Evolutionary conservation across 2,113 vertebrate species (phyloP).

Genomic region (Nerophis ophidion): DNA sequence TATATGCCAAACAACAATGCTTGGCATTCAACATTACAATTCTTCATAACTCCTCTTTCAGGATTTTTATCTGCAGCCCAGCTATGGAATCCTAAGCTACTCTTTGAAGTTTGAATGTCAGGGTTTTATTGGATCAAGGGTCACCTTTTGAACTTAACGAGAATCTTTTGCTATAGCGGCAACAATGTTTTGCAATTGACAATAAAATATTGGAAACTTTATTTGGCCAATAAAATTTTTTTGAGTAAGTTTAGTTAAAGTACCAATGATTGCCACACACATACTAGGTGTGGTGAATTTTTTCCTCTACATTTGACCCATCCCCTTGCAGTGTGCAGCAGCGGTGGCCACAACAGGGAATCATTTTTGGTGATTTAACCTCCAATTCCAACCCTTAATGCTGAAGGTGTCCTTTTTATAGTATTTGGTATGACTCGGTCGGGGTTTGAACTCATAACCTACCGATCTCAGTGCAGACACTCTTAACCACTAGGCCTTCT

Average conservation of each 20-base stretch:
- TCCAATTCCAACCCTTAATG: too few species aligned
- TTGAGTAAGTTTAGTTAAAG: constrained; percentile 2
- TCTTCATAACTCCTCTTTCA: constrained; percentile 57
- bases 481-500: too few species aligned
- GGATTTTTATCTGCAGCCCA: constrained; percentile 54
- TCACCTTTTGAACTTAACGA: constrained; percentile 56
- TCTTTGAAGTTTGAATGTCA: constrained; percentile 50
- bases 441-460: too few species aligned
- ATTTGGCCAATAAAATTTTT: constrained; percentile 17
- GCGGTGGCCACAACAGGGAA: too few species aligned
- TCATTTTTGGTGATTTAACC: too few species aligned
- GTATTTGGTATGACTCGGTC: too few species aligned
- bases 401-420: too few species aligned
- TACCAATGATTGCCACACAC: too few species aligned
- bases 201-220: constrained; percentile 40
- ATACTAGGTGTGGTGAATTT: too few species aligned
- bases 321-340: too few species aligned
- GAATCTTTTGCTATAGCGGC: constrained; percentile 60
- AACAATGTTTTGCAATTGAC: constrained; percentile 41
- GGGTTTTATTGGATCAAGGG: constrained; percentile 47
- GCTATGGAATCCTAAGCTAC: constrained; percentile 55
- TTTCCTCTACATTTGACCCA: too few species aligned
- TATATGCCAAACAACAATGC: constrained; percentile 20
- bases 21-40: constrained; percentile 30
- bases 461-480: too few species aligned